Evolutionary conservation across 1,140 invertebrate species (phyloP).

Genomic region (Lepidurus packardi): DNA sequence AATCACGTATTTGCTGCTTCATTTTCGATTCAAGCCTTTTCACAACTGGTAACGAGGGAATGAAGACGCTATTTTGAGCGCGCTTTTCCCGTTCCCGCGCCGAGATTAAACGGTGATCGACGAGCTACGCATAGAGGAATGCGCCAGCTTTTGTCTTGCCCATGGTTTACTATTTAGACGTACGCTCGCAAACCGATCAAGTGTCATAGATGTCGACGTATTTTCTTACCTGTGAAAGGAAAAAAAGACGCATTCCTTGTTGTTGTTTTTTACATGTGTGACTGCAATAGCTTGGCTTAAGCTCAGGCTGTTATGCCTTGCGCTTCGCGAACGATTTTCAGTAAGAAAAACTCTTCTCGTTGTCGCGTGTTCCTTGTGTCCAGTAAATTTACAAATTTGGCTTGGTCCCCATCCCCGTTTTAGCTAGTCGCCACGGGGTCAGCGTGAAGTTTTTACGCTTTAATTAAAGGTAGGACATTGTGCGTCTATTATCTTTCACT

Average conservation of each 20-base stretch:
- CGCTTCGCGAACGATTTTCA: background rate
- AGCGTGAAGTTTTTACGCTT: background rate
- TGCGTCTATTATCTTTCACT: too few relatives aligned
- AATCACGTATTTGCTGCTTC: conserved; percentile 4
- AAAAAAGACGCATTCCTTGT: background rate
- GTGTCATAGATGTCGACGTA: too few relatives aligned
- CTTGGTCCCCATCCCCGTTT: background rate
- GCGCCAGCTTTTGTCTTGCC: too few relatives aligned
- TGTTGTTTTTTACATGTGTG: background rate
- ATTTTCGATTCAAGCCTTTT: background rate
- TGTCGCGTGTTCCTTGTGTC: background rate
- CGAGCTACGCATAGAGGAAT: too few relatives aligned
- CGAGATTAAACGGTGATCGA: too few relatives aligned
- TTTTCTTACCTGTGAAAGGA: background rate
- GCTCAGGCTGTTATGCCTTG: background rate
- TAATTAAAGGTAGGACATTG: too few relatives aligned
- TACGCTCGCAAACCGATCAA: too few relatives aligned
- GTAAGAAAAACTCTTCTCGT: background rate
- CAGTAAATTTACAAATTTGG: background rate
- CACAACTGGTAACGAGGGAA: too few relatives aligned
- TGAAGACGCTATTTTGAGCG: too few relatives aligned
- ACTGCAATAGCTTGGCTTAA: background rate
- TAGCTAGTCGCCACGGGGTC: background rate
- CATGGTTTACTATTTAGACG: too few relatives aligned
- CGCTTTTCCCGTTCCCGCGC: too few relatives aligned